Conservation (phyloP, 2,888 invertebrate genomes). For the Malthinus flaveolus region DNA sequence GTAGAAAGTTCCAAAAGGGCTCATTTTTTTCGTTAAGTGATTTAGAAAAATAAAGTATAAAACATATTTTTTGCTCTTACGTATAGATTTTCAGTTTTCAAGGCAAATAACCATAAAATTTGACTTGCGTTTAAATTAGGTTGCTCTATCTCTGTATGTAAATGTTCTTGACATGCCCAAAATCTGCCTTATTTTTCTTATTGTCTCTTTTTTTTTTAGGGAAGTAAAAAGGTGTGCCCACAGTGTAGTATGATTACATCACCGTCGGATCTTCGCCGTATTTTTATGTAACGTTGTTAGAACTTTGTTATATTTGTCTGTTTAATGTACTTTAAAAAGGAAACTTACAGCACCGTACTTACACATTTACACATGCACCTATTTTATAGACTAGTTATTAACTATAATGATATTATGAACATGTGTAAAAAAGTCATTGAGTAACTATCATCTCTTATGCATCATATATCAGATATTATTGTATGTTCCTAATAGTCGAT, state of each 20-base stretch:
- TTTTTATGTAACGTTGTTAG: conserved; percentile 73
- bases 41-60: too few relatives aligned
- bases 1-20: too few relatives aligned
- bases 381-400: conserved; percentile 22
- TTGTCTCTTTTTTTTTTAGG: conserved; percentile 54
- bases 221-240: conserved; percentile 90
- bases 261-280: conserved; percentile 81
- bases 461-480: conserved; percentile 24
- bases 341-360: conserved; percentile 34
- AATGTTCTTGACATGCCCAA: too few relatives aligned
- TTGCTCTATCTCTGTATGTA: too few relatives aligned
- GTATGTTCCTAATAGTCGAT: conserved; percentile 17
- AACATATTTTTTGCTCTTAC: too few relatives aligned
- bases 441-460: conserved; percentile 11
- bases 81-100: too few relatives aligned
- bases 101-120: too few relatives aligned
- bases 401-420: conserved; percentile 18
- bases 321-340: conserved; percentile 28
- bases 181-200: not conserved
- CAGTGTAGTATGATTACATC: conserved; percentile 94
- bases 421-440: conserved; percentile 23
- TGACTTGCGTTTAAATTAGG: too few relatives aligned
- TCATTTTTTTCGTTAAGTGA: too few relatives aligned
- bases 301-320: conserved; percentile 27
- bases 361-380: conserved; percentile 28